Percentiles rank a stretch among this genome's conserved stretches.
These are phyloP conservation scores for Lytechinus pictus DNA, from an alignment of 35 echinoderm and acorn worm species.

Conservation along the genomic window DNA sequence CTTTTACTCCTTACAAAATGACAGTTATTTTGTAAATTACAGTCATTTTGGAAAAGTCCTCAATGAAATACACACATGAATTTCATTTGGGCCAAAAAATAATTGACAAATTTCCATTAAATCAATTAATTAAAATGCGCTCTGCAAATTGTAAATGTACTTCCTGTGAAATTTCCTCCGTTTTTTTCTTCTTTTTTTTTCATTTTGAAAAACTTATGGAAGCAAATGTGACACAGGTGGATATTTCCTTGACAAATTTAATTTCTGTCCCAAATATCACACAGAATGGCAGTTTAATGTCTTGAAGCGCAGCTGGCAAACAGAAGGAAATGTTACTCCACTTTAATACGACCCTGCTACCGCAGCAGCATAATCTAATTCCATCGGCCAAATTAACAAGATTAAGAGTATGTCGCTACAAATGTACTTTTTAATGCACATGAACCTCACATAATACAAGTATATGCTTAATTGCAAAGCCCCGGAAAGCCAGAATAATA, in stretches of 20 bases:
- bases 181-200: not conserved
- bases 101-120: not conserved
- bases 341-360: not conserved
- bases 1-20: not conserved
- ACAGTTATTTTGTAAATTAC: not conserved
- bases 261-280: not conserved
- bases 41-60: not conserved
- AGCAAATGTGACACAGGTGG: not conserved
- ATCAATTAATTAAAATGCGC: not conserved
- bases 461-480: not conserved
- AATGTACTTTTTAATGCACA: constrained; percentile 29
- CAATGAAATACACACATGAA: not conserved
- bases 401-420: constrained; percentile 34
- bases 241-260: not conserved
- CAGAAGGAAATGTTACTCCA: constrained; percentile 18
- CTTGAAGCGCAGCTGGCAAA: not conserved
- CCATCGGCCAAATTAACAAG: not conserved
- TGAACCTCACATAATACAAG: constrained; percentile 40
- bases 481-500: not conserved
- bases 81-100: not conserved
- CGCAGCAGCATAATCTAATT: constrained; percentile 23
- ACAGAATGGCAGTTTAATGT: not conserved
- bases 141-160: no score
- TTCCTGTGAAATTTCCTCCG: not conserved
- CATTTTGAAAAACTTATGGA: not conserved